Percentiles rank a stretch among this genome's conserved stretches.
These are phyloP conservation scores for Gari tellinella DNA, from an alignment of 2,888 invertebrate species.

Conservation along the genomic window DNA sequence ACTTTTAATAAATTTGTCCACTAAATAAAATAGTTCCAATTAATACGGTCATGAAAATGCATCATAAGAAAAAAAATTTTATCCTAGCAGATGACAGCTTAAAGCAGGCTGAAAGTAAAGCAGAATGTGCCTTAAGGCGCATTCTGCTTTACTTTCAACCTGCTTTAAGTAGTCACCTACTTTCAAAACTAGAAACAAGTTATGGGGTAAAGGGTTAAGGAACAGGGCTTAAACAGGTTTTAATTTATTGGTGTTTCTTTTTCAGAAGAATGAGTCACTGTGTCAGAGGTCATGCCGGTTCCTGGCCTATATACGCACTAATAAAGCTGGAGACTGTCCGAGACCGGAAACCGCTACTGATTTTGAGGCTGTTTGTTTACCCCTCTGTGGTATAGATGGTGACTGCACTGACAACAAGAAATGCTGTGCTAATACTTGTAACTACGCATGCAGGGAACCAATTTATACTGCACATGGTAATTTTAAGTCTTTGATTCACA, in stretches of 20 bases:
- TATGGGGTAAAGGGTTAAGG: no score
- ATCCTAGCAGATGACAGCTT: no score
- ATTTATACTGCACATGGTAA: conserved; percentile 44
- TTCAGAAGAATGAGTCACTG: conserved; percentile 36
- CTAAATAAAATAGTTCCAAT: no score
- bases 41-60: no score
- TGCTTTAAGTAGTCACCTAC: no score
- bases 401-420: conserved; percentile 82
- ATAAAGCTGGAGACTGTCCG: conserved; percentile 83
- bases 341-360: conserved; percentile 64
- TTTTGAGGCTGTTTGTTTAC: conserved; percentile 70
- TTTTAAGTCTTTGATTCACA: conserved; percentile 1
- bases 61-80: no score
- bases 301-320: conserved; percentile 74
- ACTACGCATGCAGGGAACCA: conserved; percentile 71
- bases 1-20: no score
- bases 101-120: no score
- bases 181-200: no score
- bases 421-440: conserved; percentile 82
- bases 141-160: no score
- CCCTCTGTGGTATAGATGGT: conserved; percentile 81
- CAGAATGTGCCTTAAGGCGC: no score
- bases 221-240: no score
- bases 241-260: not conserved
- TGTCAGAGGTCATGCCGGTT: conserved; percentile 78